Evolutionary conservation across 2,113 vertebrate species (phyloP), one percentile per base, ranked within the genome.

Genomic region (Rhinogobius similis): DNA sequence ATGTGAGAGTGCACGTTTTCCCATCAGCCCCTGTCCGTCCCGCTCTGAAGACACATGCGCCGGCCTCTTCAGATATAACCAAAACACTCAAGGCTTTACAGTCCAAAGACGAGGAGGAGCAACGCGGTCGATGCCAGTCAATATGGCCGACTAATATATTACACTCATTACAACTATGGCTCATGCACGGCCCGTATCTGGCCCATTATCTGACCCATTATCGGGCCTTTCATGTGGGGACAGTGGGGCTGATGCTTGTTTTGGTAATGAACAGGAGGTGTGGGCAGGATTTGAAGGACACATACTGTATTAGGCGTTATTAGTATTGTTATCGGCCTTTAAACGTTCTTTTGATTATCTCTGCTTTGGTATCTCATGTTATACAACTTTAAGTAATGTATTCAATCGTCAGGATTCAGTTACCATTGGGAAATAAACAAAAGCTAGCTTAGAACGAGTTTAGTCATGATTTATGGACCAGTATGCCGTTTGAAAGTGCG

Each of bases 101-200:
- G 66, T 70, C 73, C 26, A 76, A 82, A 62, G 84, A 79, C 75
- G 64, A 76, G 75, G 64, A 76, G 75, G 77, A 70, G 56, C 70
- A 77, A 76, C 3, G 59, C 59, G 72, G 84, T 89, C 89, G 67
- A 86, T 88, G 53, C 11, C 48, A 65, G 65, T 86, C 84, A 76
- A 81, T 87, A 83, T 59, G 20, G 16, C 6, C 39, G 62, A 36
- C 21, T 69, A 65, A 77, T 73, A 74, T 68, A 78, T 76, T 65
- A 67, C 70, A 56, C 72, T 62, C 77, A 77, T 86, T 84, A 78
- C 77, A 77, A 65, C 77, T 80, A 55, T 79, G 64, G 83, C 64
- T 76, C 50, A 23, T 53, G 73, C 65, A 62, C 66, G 74, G 55
- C 68, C 55, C 63, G 58, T 74, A 77, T 77, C 59, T 79, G 76